Evolutionary conservation across 2,113 vertebrate species (phyloP), one percentile per base, ranked within the genome.

Genomic region (Pavo muticus): DNA sequence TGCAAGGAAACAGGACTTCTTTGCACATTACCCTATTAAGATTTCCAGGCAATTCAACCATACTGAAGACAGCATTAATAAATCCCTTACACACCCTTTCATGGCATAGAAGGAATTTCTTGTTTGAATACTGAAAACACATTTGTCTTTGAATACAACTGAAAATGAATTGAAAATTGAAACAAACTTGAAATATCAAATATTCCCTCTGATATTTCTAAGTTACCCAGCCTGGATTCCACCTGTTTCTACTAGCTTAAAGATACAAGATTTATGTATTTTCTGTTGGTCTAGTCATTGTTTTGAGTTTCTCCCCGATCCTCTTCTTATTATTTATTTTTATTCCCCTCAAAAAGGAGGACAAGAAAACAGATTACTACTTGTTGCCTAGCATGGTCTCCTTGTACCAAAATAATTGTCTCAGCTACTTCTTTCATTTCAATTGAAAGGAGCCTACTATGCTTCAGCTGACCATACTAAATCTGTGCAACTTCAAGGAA

Each of bases 251-350:
- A 50, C 23, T 12, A 24, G 45, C 11, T 64, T 68, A 24, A 39
- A 84, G 29, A 65, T 29, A 59, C 2, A 60, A 23, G 21, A 37
- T 14, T 63, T 76, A 2, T 0, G 0, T 17, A 54, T 4, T 68
- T 73, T 20, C 9, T 45, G 37, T 73, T 72, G 21, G 16, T 44
- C 69, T 6, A 37, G 21, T 29, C 29, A 74, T 67, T 52, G 6
- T 29, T 69, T 61, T 27, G 4, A 19, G 29, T 75, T 86, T 81
- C 0, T 1, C 4, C 6, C 29, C 47, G 37, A 44, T 2, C 0
- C 2, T 10, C 10, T 79, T 75, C 35, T 42, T 45, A 57, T 68
- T 69, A 47, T 7, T 48, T 25, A 52, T 52, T 16, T 5, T 60
- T 2, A 50, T 35, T 30, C 44, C 65, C 19, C 23, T 2, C 39